phyloP scores from a whole-genome alignment of 1,140 invertebrate genomes.

The Dendroctonus ponderosae region DNA sequence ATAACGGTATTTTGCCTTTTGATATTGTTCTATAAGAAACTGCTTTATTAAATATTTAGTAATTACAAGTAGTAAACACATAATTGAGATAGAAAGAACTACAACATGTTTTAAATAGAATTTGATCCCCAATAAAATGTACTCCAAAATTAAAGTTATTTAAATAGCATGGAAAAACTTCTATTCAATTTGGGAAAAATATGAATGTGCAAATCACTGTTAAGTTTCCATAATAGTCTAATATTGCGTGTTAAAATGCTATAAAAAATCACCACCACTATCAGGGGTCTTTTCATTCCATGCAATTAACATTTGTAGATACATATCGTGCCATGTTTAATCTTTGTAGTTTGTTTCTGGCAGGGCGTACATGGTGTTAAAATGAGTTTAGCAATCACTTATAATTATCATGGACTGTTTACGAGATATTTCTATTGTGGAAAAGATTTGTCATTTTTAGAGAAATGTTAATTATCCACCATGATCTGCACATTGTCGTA shows the following conservation, averaged over 20 bases:
- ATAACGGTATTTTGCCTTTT: no score
- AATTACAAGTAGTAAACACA: no score
- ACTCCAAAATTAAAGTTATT: not conserved
- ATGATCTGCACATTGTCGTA: no score
- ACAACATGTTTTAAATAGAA: no score
- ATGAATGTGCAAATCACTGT: conserved; percentile 9
- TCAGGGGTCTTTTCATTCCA: conserved; percentile 8
- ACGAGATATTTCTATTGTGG: not conserved
- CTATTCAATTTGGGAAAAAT: not conserved
- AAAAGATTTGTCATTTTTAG: no score
- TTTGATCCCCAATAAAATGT: not conserved
- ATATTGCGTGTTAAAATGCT: conserved; percentile 12
- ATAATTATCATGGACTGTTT: not conserved
- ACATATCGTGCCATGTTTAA: conserved; percentile 15
- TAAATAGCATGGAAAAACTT: not conserved
- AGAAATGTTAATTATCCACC: no score
- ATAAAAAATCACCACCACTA: conserved; percentile 11
- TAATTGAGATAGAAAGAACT: no score
- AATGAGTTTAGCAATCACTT: not conserved
- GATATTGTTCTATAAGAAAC: no score
- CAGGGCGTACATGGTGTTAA: not conserved
- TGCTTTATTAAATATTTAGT: no score
- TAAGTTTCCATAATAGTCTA: conserved; percentile 10
- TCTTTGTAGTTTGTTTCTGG: conserved; percentile 9
- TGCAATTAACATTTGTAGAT: conserved; percentile 22